Base-by-base conservation (phyloP, 1,140 invertebrate species). In the Tetramorium alpestre region DNA sequence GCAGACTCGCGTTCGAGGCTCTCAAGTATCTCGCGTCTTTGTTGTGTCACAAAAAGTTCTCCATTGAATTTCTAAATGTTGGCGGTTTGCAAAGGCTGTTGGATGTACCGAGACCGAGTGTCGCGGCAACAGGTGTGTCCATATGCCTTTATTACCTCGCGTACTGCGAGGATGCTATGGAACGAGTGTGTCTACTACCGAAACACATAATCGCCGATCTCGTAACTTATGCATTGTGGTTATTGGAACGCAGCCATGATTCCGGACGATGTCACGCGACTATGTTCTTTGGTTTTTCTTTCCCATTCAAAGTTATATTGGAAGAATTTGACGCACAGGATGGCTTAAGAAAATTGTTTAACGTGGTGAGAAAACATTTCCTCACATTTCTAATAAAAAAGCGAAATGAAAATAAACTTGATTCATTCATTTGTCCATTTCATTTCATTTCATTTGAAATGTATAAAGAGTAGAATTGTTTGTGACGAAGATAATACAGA, bases 111-210 rank as follows among this genome's bases (percentile, higher is more conserved):
- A 96, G 98, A 51, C 99, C 99, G 3, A 99, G 98, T 56, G 97
- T 99, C 44, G 98, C 99, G 2, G 98, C 99, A 0, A 99, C 99
- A 2, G 99, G 99, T 13, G 99, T 99, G 11, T 98, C 99, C 0
- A 98, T 99, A 81, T 99, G 99, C 93, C 96, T 99, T 6, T 99
- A 99, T 95, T 99, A 99, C 95, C 96, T 99, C 62, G 98, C 98
- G 0, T 99, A 99, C 95, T 99, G 98, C 95, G 99, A 99, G 94
- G 99, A 99, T 95, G 98, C 98, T 0, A 99, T 99, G 98, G 99
- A 99, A 95, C 96, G 98, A 88, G 98, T 99, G 6, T 99, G 98
- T 92, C 95, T 98, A 7, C 95, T 99, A 91, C 97, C 98, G 4
- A 96, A 98, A 89, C 96, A 97, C 87, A 96, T 98, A 1, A 96